Conservation (phyloP, 2,113 vertebrate species). For the Cyanistes caeruleus region DNA sequence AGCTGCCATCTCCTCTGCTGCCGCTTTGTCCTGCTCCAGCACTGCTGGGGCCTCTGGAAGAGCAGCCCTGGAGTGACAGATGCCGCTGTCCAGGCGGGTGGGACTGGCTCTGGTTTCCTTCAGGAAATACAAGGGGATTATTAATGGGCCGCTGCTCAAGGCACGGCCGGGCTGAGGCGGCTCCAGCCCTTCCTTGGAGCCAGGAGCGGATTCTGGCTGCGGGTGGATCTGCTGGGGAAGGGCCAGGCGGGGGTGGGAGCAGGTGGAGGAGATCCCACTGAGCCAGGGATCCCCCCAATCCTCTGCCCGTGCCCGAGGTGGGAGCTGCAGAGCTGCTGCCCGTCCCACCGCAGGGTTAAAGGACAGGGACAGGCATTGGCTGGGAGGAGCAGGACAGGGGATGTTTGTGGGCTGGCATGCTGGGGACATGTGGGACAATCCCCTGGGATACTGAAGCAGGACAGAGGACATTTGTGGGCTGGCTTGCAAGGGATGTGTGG, state of each 20-base stretch:
- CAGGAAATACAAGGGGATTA: slow-evolving; percentile 68
- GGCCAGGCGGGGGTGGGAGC: background rate
- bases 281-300: too few species aligned
- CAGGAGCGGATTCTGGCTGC: background rate
- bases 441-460: background rate
- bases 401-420: background rate
- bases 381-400: background rate
- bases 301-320: background rate
- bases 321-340: background rate
- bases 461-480: background rate
- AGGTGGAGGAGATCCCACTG: background rate
- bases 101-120: slow-evolving; percentile 37
- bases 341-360: fast-evolving
- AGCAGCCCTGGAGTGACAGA: background rate
- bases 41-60: background rate
- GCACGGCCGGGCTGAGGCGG: background rate
- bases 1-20: background rate
- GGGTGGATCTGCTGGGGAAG: background rate
- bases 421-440: background rate
- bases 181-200: background rate
- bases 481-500: too few species aligned
- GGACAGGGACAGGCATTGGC: background rate
- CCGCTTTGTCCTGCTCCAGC: background rate
- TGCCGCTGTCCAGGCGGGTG: background rate
- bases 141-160: slow-evolving; percentile 1